A percentile compares a stretch with the other conserved stretches of the same genome.
Conservation (phyloP, 2,113 vertebrate species). For the Tautogolabrus adspersus region DNA sequence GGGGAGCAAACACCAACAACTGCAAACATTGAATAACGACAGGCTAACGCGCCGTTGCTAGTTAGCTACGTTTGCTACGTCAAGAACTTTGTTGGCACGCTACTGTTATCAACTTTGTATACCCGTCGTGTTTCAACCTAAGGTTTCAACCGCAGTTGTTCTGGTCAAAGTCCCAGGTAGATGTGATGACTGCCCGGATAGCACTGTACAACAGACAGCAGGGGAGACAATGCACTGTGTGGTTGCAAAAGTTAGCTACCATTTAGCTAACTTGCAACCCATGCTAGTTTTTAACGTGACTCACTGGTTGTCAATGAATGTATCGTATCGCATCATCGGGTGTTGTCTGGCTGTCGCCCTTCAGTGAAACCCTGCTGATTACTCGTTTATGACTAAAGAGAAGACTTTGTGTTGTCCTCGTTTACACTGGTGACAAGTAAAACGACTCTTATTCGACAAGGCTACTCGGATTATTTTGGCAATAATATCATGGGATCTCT, state of each 20-base stretch:
- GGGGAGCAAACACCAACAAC: background rate
- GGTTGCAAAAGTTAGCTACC: constrained; percentile 52
- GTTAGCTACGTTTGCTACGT: constrained; percentile 31
- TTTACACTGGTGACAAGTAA: background rate
- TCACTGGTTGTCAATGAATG: constrained; percentile 51
- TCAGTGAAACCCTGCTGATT: constrained; percentile 17
- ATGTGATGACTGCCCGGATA: too few species aligned
- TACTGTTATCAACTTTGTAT: background rate
- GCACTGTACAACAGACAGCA: background rate
- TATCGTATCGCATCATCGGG: constrained; percentile 41
- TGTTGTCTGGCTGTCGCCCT: constrained; percentile 59
- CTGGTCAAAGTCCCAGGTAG: constrained; percentile 2
- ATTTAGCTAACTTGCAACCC: constrained; percentile 11
- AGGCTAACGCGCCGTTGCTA: background rate
- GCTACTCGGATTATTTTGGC: constrained; percentile 6
- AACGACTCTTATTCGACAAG: background rate
- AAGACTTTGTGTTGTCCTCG: constrained; percentile 8
- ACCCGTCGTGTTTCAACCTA: background rate
- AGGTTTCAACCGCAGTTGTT: too few species aligned
- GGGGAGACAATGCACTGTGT: background rate
- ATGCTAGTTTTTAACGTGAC: constrained; percentile 50
- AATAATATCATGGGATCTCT: constrained; percentile 89
- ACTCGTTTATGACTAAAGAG: constrained; percentile 24
- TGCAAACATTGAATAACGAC: background rate
- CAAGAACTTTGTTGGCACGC: constrained; percentile 46